Conservation (phyloP, 2,888 invertebrate genomes). For the Napeogenes sylphis region DNA sequence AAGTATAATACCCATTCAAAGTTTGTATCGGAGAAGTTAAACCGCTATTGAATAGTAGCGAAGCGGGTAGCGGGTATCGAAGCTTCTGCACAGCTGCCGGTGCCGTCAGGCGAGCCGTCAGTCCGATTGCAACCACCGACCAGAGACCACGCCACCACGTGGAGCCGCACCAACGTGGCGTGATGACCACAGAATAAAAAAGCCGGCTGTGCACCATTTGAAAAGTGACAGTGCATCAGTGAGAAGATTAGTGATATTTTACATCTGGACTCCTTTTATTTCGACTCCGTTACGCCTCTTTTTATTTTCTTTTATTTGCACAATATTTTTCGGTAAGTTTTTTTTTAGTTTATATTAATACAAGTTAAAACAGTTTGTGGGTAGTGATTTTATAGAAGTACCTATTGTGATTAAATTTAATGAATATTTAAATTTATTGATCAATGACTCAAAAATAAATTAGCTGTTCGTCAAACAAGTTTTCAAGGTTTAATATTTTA, state of each 20-base stretch:
- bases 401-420: background rate
- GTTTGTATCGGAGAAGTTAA: no score
- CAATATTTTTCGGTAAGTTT: slow-evolving; percentile 41
- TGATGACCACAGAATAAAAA: slow-evolving; percentile 47
- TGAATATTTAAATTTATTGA: slow-evolving; percentile 10
- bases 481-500: slow-evolving; percentile 24
- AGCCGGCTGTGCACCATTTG: slow-evolving; percentile 55
- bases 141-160: slow-evolving; percentile 49
- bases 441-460: slow-evolving; percentile 14
- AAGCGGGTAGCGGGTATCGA: slow-evolving; percentile 35
- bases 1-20: no score
- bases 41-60: slow-evolving; percentile 15
- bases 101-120: slow-evolving; percentile 39
- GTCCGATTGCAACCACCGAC: slow-evolving; percentile 62
- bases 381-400: slow-evolving; percentile 4
- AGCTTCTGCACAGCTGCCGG: slow-evolving; percentile 16
- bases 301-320: slow-evolving; percentile 44
- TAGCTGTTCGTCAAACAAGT: slow-evolving; percentile 22
- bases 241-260: slow-evolving; percentile 58
- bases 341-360: slow-evolving; percentile 7
- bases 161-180: slow-evolving; percentile 49
- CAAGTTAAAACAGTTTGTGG: background rate
- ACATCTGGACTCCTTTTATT: slow-evolving; percentile 48
- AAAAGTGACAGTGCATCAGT: slow-evolving; percentile 71
- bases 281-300: slow-evolving; percentile 40